Evolutionary conservation across 1,140 invertebrate genomes (phyloP).

Genomic region (Drosophila aff.): DNA sequence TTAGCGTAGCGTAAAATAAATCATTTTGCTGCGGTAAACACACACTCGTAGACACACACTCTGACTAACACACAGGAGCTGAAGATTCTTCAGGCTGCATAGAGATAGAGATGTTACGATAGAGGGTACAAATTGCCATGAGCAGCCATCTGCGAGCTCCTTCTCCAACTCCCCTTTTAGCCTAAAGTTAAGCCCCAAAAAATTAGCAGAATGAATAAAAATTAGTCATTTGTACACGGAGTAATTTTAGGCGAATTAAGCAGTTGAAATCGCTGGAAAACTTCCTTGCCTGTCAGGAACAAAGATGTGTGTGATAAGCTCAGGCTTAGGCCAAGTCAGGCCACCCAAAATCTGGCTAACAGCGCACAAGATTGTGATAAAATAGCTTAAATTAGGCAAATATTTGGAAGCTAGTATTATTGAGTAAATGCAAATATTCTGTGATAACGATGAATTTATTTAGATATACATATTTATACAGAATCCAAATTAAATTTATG

Average conservation of each 20-base stretch:
- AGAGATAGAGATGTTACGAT: conserved; percentile 53
- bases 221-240: conserved; percentile 59
- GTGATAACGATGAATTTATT: too few relatives aligned
- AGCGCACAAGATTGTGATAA: conserved; percentile 21
- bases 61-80: conserved; percentile 14
- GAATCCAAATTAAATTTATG: too few relatives aligned
- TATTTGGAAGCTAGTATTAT: too few relatives aligned
- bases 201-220: conserved; percentile 79
- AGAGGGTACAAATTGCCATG: conserved; percentile 51
- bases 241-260: conserved; percentile 58
- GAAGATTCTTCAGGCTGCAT: conserved; percentile 37
- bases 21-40: conserved; percentile 74
- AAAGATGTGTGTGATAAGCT: conserved; percentile 47
- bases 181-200: conserved; percentile 26
- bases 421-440: too few relatives aligned
- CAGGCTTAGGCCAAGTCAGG: conserved; percentile 16
- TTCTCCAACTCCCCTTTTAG: background rate
- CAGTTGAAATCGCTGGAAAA: conserved; percentile 53
- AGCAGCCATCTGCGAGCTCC: conserved; percentile 23
- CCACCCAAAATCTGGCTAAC: conserved; percentile 7
- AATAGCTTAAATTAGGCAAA: background rate
- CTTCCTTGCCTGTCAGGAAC: conserved; percentile 12
- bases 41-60: conserved; percentile 21
- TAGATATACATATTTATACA: too few relatives aligned
- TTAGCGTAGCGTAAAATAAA: conserved; percentile 80